Base-by-base conservation (phyloP, 2,113 vertebrate species). In the Manacus vitellinus region DNA sequence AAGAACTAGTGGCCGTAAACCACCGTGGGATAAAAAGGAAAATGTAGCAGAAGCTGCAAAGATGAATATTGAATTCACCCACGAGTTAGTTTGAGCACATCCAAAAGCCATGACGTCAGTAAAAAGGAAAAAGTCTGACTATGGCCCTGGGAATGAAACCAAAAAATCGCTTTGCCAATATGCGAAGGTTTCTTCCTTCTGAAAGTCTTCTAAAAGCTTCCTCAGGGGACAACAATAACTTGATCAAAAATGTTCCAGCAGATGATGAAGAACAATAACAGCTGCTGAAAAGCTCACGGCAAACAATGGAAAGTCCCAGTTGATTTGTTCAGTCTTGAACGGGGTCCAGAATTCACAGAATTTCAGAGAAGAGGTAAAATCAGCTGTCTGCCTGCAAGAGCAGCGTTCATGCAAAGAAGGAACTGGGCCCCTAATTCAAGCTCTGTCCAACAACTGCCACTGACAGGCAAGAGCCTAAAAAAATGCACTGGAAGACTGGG, bases 261-360 rank as follows among this genome's bases (percentile, higher is more conserved):
- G 72, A 93, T 80, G 92, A 94, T 84, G 92, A 94, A 96, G 86
- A 97, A 95, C 92, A 97, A 95, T 94, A 95, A 94, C 96, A 96
- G 96, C 96, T 97, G 95, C 54, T 95, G 82, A 14, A 8, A 71
- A 85, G 88, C 62, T 85, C 65, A 47, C 6, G 0, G 85, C 92
- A 92, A 95, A 96, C 96, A 96, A 94, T 92, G 95, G 95, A 94
- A 96, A 95, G 82, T 93, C 90, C 90, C 83, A 4, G 20, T 14
- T 74, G 79, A 78, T 88, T 86, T 88, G 25, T 47, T 84, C 66
- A 14, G 90, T 83, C 72, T 86, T 94, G 92, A 94, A 67, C 4
- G 0, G 67, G 41, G 35, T 71, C 92, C 92, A 94, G 39, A 75
- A 65, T 89, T 76, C 65, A 72, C 85, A 54, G 77, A 84, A 91